A percentile compares a stretch with the other conserved stretches of the same genome.
phyloP scores from a whole-genome alignment of 2,113 vertebrate species.

The Bos taurus region ARS-UCD2.0 NC_037333.1:44685001-44685500 shows the following conservation, averaged over 20 bases:
- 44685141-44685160: not conserved
- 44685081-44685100: not conserved
- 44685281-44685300: not conserved
- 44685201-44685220: not conserved
- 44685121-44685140: not conserved
- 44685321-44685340: not conserved
- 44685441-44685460: not conserved
- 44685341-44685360: not conserved
- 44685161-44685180: not conserved
- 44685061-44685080: not conserved
- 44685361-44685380: not conserved
- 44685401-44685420: not conserved
- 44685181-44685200: not conserved
- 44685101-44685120: not conserved
- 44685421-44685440: not conserved
- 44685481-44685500: not conserved
- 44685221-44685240: not conserved
- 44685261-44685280: not conserved
- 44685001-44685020: not conserved
- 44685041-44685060: not conserved
- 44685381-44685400: not conserved
- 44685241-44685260: not conserved
- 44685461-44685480: not conserved
- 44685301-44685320: not conserved
- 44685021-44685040: not conserved